phyloP scores from a whole-genome alignment of 2,888 invertebrate species.

The Clostera curtula region DNA sequence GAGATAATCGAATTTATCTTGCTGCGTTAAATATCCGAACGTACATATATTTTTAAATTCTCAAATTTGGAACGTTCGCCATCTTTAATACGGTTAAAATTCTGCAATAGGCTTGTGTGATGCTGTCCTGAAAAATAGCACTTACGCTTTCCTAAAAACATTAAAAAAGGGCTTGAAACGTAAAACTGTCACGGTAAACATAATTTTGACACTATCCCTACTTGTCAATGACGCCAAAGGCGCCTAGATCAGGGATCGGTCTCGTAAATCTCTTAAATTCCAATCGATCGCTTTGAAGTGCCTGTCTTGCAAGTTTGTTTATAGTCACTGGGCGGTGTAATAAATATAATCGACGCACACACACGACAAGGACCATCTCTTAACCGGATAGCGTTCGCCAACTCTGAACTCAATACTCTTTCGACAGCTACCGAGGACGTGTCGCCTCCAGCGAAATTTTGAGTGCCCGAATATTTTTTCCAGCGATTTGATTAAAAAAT shows the following conservation, averaged over 20 bases:
- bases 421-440: slow-evolving; percentile 63
- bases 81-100: too few species aligned
- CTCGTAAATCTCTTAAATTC: slow-evolving; percentile 50
- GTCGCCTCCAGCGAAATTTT: slow-evolving; percentile 43
- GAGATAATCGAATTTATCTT: slow-evolving; percentile 10
- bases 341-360: slow-evolving; percentile 71
- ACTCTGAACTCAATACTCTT: slow-evolving; percentile 62
- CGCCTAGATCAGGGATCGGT: slow-evolving; percentile 23
- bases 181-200: slow-evolving; percentile 6
- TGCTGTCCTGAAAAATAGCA: too few species aligned
- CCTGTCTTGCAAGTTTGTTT: slow-evolving; percentile 54
- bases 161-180: slow-evolving; percentile 18
- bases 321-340: slow-evolving; percentile 59
- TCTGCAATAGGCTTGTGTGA: too few species aligned
- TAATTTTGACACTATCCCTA: slow-evolving; percentile 14
- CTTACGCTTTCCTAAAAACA: slow-evolving; percentile 5
- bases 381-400: slow-evolving; percentile 50
- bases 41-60: too few species aligned
- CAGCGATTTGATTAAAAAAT: slow-evolving; percentile 12
- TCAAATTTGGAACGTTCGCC: too few species aligned
- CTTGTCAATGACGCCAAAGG: slow-evolving; percentile 11
- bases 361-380: slow-evolving; percentile 52
- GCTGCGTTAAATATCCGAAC: too few species aligned
- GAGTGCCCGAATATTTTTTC: slow-evolving; percentile 26
- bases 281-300: slow-evolving; percentile 70